phyloP scores from a whole-genome alignment of 2,797 vertebrate genomes.

The Catharus ustulatus region DNA sequence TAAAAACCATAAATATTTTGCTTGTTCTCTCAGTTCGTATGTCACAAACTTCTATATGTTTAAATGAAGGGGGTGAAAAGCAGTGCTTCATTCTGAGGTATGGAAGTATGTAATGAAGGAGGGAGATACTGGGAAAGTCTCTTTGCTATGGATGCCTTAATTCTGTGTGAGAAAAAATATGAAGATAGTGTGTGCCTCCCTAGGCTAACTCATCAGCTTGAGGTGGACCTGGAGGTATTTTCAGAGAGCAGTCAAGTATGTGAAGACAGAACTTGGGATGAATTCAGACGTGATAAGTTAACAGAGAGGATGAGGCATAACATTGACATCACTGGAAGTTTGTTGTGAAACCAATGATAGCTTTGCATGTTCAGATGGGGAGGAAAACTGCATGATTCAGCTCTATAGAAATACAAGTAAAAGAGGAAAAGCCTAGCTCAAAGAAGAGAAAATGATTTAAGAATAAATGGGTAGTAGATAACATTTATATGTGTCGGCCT shows the following conservation, averaged over 20 bases:
- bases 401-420: background rate
- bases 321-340: background rate
- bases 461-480: background rate
- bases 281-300: background rate
- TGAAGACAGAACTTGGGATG: background rate
- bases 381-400: background rate
- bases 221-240: background rate
- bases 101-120: rapidly evolving
- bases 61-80: background rate
- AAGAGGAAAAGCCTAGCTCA: background rate
- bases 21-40: background rate
- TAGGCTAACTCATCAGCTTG: background rate
- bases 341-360: background rate
- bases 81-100: rapidly evolving
- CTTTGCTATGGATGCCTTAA: background rate
- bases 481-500: rapidly evolving
- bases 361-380: background rate
- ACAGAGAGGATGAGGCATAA: rapidly evolving
- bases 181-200: background rate
- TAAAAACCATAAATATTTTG: rapidly evolving
- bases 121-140: background rate
- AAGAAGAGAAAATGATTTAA: background rate
- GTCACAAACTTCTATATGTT: background rate
- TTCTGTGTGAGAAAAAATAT: background rate
- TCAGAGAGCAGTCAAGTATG: background rate